Base-by-base conservation (phyloP, 1,140 invertebrate species). In the Bombyx mori region DNA sequence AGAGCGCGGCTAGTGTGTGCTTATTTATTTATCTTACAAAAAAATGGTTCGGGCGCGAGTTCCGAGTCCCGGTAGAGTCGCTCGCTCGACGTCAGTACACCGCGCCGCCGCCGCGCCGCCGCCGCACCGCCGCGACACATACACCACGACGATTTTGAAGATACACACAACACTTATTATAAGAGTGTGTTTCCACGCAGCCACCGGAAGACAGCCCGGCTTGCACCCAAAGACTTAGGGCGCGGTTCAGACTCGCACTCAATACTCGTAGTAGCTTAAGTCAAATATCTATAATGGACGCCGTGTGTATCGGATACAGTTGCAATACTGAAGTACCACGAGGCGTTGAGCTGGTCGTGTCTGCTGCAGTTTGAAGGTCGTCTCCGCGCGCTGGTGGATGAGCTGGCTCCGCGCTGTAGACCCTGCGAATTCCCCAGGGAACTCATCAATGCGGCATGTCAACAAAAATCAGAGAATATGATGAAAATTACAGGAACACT, bases 371-470 rank as follows among this genome's bases (percentile, higher is more conserved):
- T 71, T 50, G 44, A 51, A 6, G 44, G 42, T n/a, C 62, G 60
- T 10, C 58, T 68, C 44, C 55, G 54, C 12, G 18, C 8, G 0
- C 43, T 71, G 35, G 62, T 71, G 0, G 52, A 71, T 7, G 69
- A 71, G 51, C 9, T 71, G 18, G 51, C 63, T 0, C 9, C 56
- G 18, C 60, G 62, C 48, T 65, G 68, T 43, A 42, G 61, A 50
- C 69, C 69, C 1, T 57, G 54, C 49, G 54, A 57, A 22, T 65
- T 58, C 50, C 66, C 66, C 5, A 65, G 62, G 7, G 69, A 71
- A 22, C 53, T 68, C 48, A 52, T 68, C 42, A 54, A 58, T 6
- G 58, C 56, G 42, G 52, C 68, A 6, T 68, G 63, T 60, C 56
- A 18, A 6, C 48, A 63, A 42, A 60, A 61, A 53, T 57, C 47